phyloP scores from a whole-genome alignment of 2,797 vertebrate species.

The Benthosema pterotum region DNA sequence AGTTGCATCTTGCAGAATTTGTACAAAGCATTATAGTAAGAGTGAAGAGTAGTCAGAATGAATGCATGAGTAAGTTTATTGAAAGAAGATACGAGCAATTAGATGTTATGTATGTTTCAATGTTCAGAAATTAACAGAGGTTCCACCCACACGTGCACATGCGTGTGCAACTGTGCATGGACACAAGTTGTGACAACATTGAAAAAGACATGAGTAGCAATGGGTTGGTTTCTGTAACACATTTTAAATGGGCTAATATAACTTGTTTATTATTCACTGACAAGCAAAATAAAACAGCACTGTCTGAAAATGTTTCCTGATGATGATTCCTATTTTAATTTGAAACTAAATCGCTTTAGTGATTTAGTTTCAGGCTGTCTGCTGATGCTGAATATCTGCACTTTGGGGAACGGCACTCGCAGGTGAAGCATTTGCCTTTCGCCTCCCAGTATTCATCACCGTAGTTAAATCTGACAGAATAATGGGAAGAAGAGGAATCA shows the following conservation, averaged over 20 bases:
- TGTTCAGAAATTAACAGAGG: slow-evolving; percentile 77
- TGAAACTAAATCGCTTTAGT: slow-evolving; percentile 21
- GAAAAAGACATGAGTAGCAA: slow-evolving; percentile 68
- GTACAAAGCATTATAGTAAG: background rate
- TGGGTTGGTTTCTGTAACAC: slow-evolving; percentile 66
- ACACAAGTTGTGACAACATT: slow-evolving; percentile 81
- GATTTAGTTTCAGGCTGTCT: too few species aligned
- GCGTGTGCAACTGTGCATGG: too few species aligned
- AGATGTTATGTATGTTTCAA: slow-evolving; percentile 69
- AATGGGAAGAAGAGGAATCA: background rate
- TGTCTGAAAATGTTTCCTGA: slow-evolving; percentile 70
- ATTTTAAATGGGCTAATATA: slow-evolving; percentile 75
- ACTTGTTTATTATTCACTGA: slow-evolving; percentile 85
- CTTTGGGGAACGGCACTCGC: slow-evolving; percentile 89
- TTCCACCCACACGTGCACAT: too few species aligned
- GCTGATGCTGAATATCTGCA: slow-evolving; percentile 87
- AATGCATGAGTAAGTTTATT: slow-evolving; percentile 84
- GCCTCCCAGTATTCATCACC: slow-evolving; percentile 98
- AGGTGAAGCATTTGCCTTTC: slow-evolving; percentile 93
- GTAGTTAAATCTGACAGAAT: slow-evolving; percentile 89
- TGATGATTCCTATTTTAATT: slow-evolving; percentile 40
- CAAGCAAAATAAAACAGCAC: slow-evolving; percentile 88
- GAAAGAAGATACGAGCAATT: slow-evolving; percentile 82
- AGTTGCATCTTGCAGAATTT: background rate
- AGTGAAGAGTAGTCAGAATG: background rate